Conservation (phyloP, 2,797 vertebrate genomes). For the Peromyscus nudipes region DNA sequence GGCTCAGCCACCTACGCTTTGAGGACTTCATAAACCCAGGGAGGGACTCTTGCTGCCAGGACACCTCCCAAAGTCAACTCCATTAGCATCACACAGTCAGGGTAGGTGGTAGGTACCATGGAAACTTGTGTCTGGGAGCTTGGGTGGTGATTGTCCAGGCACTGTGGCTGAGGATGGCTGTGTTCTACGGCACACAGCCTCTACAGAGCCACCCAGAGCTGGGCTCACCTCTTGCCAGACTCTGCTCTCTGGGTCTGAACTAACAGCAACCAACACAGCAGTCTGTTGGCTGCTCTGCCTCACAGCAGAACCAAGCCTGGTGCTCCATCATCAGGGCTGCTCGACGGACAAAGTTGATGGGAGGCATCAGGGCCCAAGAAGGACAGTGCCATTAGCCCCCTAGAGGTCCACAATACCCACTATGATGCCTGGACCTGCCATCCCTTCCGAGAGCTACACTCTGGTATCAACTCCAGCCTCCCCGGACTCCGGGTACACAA, state of each 20-base stretch:
- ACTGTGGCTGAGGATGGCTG: neutral
- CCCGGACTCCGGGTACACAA: neutral
- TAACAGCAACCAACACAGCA: neutral
- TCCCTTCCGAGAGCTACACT: neutral
- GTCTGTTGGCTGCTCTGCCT: neutral
- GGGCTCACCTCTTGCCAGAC: neutral
- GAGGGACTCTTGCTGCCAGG: neutral
- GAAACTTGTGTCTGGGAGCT: neutral
- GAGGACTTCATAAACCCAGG: neutral
- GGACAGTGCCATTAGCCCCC: too few species aligned
- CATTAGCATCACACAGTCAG: neutral
- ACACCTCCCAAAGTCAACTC: neutral
- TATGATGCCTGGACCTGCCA: neutral
- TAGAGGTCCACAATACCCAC: neutral
- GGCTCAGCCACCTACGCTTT: neutral
- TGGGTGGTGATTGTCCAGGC: neutral
- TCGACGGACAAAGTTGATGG: neutral
- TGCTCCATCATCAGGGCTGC: neutral
- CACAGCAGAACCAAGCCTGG: neutral
- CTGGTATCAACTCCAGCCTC: neutral
- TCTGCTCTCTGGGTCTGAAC: neutral
- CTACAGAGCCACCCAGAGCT: too few species aligned
- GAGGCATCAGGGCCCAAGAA: too few species aligned
- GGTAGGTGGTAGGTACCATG: neutral
- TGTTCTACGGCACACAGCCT: neutral